A percentile compares a stretch with the other conserved stretches of the same genome.
Conservation (phyloP, 2,797 vertebrate species). For the Rousettus madagascariensis region DNA sequence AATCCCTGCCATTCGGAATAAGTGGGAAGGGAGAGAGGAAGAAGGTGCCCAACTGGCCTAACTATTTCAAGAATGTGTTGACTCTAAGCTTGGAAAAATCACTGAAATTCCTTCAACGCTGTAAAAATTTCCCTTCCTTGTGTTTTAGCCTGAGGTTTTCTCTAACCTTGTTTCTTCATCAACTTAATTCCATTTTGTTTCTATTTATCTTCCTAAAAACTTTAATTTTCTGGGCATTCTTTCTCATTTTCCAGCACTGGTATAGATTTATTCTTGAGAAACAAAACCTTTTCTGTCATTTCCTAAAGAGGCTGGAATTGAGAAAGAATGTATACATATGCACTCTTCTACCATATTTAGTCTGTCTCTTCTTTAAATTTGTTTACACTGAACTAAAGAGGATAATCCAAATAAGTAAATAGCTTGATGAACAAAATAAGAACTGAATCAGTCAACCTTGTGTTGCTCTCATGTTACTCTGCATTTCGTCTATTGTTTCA, state of each 20-base stretch:
- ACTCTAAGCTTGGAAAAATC: constrained; percentile 61
- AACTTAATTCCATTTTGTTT: constrained; percentile 57
- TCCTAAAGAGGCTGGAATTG: constrained; percentile 21
- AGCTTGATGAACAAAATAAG: not conserved
- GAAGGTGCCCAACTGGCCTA: constrained; percentile 58
- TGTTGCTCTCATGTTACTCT: not conserved
- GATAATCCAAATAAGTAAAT: not conserved
- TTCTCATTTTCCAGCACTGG: constrained; percentile 31
- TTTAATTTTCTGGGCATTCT: constrained; percentile 42
- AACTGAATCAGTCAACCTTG: not conserved
- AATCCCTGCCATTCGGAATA: constrained; percentile 60
- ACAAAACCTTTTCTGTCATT: constrained; percentile 26
- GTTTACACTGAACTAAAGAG: not conserved
- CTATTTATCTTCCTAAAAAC: constrained; percentile 51
- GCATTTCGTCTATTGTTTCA: not conserved
- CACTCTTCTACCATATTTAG: not conserved
- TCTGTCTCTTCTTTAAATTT: not conserved
- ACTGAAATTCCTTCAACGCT: constrained; percentile 68
- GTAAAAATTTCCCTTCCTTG: constrained; percentile 36
- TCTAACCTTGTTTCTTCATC: constrained; percentile 61
- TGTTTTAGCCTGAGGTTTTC: constrained; percentile 60
- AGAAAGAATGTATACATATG: not conserved
- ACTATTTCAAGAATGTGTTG: constrained; percentile 77
- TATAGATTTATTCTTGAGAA: constrained; percentile 52
- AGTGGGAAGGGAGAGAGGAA: constrained; percentile 50